Evolutionary conservation across 2,888 invertebrate species (phyloP), one percentile per base, ranked within the genome.

Genomic region (Odontocerum albicorne): DNA sequence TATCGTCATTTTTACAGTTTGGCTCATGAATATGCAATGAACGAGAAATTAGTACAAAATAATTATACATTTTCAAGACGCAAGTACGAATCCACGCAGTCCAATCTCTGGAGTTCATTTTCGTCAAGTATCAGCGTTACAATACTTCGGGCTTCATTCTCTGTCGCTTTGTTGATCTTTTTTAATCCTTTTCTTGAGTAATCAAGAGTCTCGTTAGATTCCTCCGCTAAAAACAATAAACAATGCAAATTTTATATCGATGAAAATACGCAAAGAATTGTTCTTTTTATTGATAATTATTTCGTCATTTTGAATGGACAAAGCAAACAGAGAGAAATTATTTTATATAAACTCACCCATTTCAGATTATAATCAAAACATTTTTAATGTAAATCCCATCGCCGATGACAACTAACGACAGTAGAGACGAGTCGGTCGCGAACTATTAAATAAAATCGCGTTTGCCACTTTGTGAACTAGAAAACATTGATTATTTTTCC

Each of bases 101-200:
- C 94, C 65, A 94, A 80, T 64, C 91, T 84, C 66, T 90, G 90
- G 59, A 95, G 74, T 68, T 91, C 90, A 78, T 95, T 95, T 67
- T 92, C 89, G 69, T 94, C 92, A 46, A 91, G 78, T 64, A 90
- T 85, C 64, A 93, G 77, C 63, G 83, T 84, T 58, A 83, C 84
- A 66, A 87, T 79, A 60, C 79, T 77, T 67, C 83, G 82, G 20
- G 86, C 81, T 70, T 88, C 86, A 57, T 84, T 83, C 49, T 80
- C 74, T 61, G 84, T 82, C 66, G 87, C 87, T 74, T 86, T 86
- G 70, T 83, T 83, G 66, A 93, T 79, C 79, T 90, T 92, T 71
- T 90, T 91, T 64, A 93, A 75, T 68, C 87, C 86, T 73, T 87
- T 86, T 70, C 84, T 85, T 60, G 90, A 87, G 64, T 92, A 77